A percentile compares a stretch with the other conserved stretches of the same genome.
phyloP scores from a whole-genome alignment of 2,113 vertebrate species.

The Gymnobelideus leadbeateri region DNA sequence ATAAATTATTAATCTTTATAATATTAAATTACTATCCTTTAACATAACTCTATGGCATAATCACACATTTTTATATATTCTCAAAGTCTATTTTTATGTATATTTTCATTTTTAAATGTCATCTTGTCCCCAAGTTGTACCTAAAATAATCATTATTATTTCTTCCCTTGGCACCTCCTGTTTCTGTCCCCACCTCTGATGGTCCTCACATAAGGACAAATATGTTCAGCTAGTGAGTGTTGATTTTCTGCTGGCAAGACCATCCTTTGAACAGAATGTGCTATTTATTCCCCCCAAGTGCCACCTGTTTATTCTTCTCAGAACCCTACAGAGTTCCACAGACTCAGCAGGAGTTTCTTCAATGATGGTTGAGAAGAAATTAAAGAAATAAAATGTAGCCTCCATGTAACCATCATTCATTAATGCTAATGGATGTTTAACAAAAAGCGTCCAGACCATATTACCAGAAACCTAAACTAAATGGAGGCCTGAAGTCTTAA shows the following conservation, averaged over 20 bases:
- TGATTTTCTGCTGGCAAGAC: background rate
- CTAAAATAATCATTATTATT: background rate
- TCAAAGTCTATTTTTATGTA: background rate
- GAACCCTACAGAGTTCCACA: background rate
- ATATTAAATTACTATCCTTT: background rate
- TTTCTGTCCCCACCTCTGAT: background rate
- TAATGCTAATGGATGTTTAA: background rate
- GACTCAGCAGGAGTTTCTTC: background rate
- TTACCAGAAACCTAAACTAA: conserved; percentile 27
- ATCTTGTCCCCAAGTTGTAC: background rate
- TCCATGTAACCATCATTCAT: background rate
- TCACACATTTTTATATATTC: background rate
- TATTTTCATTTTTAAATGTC: background rate
- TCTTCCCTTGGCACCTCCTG: background rate
- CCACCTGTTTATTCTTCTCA: background rate
- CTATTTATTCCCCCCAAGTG: background rate
- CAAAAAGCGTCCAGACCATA: background rate
- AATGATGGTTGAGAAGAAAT: background rate
- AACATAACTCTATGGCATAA: background rate
- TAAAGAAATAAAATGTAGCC: background rate
- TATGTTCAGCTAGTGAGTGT: background rate
- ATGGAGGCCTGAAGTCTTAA: conserved; percentile 8
- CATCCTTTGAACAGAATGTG: background rate
- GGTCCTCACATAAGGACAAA: background rate
- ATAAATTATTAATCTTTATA: background rate